Evolutionary conservation across 2,888 invertebrate species (phyloP), one percentile per base, ranked within the genome.

Genomic region (Crossocerus cetratus): DNA sequence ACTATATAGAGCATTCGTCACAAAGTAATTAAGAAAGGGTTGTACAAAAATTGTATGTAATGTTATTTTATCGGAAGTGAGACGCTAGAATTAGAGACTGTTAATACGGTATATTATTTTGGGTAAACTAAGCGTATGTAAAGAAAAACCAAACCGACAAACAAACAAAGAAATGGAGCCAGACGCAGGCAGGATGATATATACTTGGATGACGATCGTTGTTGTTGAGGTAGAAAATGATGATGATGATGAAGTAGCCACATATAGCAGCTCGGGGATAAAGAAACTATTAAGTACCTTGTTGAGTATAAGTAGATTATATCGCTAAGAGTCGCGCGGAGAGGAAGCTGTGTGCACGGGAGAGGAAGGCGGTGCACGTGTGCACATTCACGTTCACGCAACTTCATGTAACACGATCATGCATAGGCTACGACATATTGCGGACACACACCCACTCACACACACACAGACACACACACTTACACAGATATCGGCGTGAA

Each of bases 261-360:
- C 66, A 58, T 32, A 32, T 56, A 55, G 69, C 53, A 61, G 45
- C 45, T 57, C 68, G 70, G 67, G 67, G 58, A 74, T 75, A 76
- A 81, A 78, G 80, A 77, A 82, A 86, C 83, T 86, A 86, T 86
- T 85, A 85, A 88, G 89, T 89, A 89, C 89, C 89, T 90, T 89
- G 87, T 90, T 87, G 88, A 88, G 76, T 87, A 86, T 88, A 89
- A 88, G 86, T 88, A 88, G 87, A 69, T 81, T 86, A 77, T 80
- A 86, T 84, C 81, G 84, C 82, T 84, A 84, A 85, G 84, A 83
- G 32, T 32, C 32, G 32, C 84, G 76, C 70, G 78, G 64, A 49
- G 68, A 66, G 66, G 23, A 44, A 55, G 60, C 21, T 43, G 59
- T 77, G 75, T 70, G 64, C 32, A 83, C 84, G 76, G 70, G 80